These are phyloP conservation scores for Bombylius major DNA, from an alignment of 2,888 invertebrate genomes.

Conservation along the genomic window DNA sequence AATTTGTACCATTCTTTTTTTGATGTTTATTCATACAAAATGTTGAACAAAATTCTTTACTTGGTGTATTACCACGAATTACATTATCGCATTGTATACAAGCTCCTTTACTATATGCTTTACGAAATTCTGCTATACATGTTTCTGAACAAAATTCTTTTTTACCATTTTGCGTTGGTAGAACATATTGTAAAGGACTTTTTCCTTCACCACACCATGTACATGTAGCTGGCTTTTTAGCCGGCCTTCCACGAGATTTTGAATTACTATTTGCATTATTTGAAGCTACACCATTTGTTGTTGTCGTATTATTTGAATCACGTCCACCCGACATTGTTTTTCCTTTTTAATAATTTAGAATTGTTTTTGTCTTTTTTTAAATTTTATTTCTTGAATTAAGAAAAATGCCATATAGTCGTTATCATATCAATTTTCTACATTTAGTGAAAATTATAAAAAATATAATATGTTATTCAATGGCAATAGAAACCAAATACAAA, in stretches of 20 bases:
- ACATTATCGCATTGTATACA: conserved; percentile 81
- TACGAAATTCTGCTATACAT: conserved; percentile 77
- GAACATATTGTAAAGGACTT: conserved; percentile 69
- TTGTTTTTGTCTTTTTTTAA: not conserved
- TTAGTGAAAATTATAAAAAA: no score
- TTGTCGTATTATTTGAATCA: conserved; percentile 14
- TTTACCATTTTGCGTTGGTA: conserved; percentile 77
- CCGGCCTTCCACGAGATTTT: conserved; percentile 53
- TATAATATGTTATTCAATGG: no score
- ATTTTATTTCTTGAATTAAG: not conserved
- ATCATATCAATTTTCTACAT: no score
- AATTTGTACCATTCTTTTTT: conserved; percentile 51
- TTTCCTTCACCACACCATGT: conserved; percentile 81
- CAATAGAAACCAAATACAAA: no score
- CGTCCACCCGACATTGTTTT: conserved; percentile 10
- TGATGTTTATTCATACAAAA: conserved; percentile 76
- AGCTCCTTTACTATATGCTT: conserved; percentile 76
- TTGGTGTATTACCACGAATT: conserved; percentile 58
- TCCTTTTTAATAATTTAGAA: not conserved
- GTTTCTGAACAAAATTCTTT: conserved; percentile 88
- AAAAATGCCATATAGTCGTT: not conserved
- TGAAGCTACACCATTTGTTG: conserved; percentile 10
- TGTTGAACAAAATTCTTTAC: conserved; percentile 71
- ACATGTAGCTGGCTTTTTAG: conserved; percentile 55
- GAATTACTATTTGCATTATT: conserved; percentile 1